Percentiles rank a stretch among this genome's conserved stretches.
Evolutionary conservation across 2,113 vertebrate species (phyloP).

Genomic region (Pica pica): DNA sequence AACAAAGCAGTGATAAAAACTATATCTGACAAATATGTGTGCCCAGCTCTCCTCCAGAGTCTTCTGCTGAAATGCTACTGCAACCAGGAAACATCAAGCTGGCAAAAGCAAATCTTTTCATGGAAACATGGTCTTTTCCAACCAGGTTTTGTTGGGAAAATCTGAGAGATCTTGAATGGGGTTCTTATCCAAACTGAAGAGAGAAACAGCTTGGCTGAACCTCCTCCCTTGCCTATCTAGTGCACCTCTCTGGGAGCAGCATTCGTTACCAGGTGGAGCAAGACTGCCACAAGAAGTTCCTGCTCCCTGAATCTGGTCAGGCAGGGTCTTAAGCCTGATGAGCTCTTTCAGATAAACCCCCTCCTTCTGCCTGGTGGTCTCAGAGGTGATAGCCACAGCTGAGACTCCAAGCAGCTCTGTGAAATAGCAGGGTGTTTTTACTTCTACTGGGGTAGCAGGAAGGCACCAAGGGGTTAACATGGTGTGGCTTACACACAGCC

Average conservation of each 20-base stretch:
- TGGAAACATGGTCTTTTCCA: not conserved
- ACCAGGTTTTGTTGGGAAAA: not conserved
- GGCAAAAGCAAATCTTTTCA: not conserved
- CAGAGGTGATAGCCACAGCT: not conserved
- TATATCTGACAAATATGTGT: not conserved
- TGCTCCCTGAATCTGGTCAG: not conserved
- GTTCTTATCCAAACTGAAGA: not conserved
- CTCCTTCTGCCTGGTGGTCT: not conserved
- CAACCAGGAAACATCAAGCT: not conserved
- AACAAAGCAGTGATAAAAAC: not conserved
- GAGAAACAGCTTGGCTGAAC: not conserved
- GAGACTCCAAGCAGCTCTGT: not conserved
- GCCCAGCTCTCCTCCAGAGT: not conserved
- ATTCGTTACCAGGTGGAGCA: not conserved
- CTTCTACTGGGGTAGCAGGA: not conserved
- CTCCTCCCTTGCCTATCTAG: not conserved
- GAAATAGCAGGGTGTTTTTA: not conserved
- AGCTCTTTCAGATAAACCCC: not conserved
- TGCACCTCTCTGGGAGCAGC: not conserved
- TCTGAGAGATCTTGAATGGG: not conserved
- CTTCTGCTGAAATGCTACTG: not conserved
- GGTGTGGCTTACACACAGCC: not conserved
- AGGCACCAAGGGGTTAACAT: not conserved
- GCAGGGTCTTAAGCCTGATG: not conserved
- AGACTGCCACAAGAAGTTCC: not conserved